A percentile compares a stretch with the other conserved stretches of the same genome.
Conservation (phyloP, 37 sponge, comb jelly and placozoan genomes). For the Amphimedon queenslandica region DNA sequence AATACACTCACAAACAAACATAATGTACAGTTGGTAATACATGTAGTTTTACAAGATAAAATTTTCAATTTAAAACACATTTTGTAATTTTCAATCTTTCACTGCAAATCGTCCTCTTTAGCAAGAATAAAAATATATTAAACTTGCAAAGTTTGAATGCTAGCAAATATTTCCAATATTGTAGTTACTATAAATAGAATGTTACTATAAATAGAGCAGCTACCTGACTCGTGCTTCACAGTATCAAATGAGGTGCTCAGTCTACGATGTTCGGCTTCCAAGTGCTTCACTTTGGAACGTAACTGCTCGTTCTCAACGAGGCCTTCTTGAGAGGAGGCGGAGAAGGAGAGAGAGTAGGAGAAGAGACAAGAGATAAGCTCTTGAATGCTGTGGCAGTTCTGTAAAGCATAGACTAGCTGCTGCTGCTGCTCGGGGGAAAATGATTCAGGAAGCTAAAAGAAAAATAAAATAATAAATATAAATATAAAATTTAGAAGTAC, state of each 20-base stretch:
- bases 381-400: slow-evolving; percentile 66
- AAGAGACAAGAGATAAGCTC: slow-evolving; percentile 62
- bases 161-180: too few relatives aligned
- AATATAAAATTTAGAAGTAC: not conserved
- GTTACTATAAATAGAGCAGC: too few relatives aligned
- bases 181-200: too few relatives aligned
- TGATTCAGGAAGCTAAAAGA: slow-evolving; percentile 54
- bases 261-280: slow-evolving; percentile 31
- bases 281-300: slow-evolving; percentile 36
- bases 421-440: slow-evolving; percentile 38
- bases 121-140: too few relatives aligned
- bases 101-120: too few relatives aligned
- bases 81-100: too few relatives aligned
- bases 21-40: too few relatives aligned
- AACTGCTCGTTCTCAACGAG: slow-evolving; percentile 44
- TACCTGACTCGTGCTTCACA: slow-evolving; percentile 30
- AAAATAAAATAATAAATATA: not conserved
- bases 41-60: too few relatives aligned
- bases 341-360: slow-evolving; percentile 40
- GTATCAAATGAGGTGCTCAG: slow-evolving; percentile 47
- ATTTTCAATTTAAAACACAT: too few relatives aligned
- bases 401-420: slow-evolving; percentile 52
- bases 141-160: too few relatives aligned
- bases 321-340: slow-evolving; percentile 15
- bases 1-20: too few relatives aligned